Conservation (phyloP, 2,888 invertebrate genomes). For the Athalia rosae region DNA sequence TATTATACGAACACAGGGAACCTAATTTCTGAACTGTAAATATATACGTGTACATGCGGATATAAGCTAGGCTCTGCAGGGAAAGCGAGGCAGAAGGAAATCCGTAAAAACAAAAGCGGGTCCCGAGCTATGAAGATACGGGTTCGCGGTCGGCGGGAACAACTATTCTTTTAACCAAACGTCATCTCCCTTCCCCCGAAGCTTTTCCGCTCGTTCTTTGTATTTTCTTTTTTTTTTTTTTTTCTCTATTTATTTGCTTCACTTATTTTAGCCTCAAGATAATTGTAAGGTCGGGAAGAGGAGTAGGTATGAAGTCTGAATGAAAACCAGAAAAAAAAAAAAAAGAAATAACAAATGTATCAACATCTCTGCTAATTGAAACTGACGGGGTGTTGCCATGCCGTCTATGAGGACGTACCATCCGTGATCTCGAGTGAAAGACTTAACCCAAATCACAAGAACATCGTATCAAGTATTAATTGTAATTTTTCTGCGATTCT, state of each 20-base stretch:
- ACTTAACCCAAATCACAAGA: too few relatives aligned
- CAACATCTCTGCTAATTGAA: conserved; percentile 18
- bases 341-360: conserved; percentile 30
- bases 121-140: conserved; percentile 23
- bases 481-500: too few relatives aligned
- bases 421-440: too few relatives aligned
- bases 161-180: conserved; percentile 5
- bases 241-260: background rate
- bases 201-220: background rate
- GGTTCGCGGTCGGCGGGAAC: conserved; percentile 11
- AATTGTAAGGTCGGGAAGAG: conserved; percentile 9
- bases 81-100: conserved; percentile 17
- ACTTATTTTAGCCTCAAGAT: background rate
- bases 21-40: conserved; percentile 43
- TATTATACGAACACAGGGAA: conserved; percentile 14
- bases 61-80: background rate
- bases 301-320: background rate
- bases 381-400: background rate
- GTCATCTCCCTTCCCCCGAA: background rate
- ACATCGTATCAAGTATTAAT: too few relatives aligned
- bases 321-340: background rate
- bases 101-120: conserved; percentile 42
- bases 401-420: background rate
- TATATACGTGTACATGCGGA: conserved; percentile 8
- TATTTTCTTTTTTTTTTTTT: background rate